Percentiles rank a stretch among this genome's conserved stretches.
Evolutionary conservation across 2,797 vertebrate genomes (phyloP).

Genomic region (Gallinago stenura): DNA sequence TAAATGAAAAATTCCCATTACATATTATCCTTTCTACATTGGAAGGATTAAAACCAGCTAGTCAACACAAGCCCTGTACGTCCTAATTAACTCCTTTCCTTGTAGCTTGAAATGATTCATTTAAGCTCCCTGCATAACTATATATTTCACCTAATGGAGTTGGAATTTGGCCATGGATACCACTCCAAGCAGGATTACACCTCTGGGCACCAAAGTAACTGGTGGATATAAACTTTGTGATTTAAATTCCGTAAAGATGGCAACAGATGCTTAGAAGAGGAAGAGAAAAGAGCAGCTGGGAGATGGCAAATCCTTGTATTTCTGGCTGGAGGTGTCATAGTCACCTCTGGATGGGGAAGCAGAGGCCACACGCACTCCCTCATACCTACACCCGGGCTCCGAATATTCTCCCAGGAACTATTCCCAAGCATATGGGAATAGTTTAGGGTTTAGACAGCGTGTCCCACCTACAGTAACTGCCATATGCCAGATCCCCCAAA

Average conservation of each 20-base stretch:
- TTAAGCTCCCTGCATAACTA: background rate
- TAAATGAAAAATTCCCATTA: background rate
- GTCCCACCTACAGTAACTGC: background rate
- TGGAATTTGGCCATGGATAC: background rate
- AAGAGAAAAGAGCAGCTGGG: fast-evolving
- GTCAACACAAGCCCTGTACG: background rate
- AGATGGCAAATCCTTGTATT: background rate
- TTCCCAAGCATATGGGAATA: background rate
- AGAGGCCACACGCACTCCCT: background rate
- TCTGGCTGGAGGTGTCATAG: background rate
- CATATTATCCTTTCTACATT: background rate
- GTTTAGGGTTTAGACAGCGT: background rate
- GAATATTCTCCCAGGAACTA: background rate
- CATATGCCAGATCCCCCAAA: background rate
- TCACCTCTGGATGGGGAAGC: background rate
- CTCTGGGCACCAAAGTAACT: too few relatives aligned
- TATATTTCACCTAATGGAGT: background rate
- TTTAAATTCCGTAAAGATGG: background rate
- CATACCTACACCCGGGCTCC: background rate
- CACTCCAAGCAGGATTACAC: too few relatives aligned
- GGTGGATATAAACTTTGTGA: background rate
- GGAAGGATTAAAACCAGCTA: constrained; percentile 20
- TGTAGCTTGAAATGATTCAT: background rate
- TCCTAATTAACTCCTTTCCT: constrained; percentile 28
- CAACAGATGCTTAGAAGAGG: background rate